phyloP scores from a whole-genome alignment of 1,140 invertebrate genomes.

The Drosophila santomea region DNA sequence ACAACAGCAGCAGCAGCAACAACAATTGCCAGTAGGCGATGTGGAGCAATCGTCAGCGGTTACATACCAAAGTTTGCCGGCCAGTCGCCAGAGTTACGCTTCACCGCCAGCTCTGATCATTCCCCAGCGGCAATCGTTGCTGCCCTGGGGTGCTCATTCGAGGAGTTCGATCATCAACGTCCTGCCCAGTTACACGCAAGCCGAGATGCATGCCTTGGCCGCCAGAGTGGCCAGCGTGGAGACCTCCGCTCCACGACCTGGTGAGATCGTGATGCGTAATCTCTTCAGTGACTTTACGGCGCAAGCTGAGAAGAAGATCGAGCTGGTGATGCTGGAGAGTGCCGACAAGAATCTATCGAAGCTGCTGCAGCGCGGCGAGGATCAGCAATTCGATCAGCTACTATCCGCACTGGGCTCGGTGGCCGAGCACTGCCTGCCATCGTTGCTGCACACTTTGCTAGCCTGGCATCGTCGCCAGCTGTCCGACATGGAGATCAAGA shows the following conservation, averaged over 20 bases:
- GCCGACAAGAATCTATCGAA: constrained; percentile 96
- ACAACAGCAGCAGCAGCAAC: constrained; percentile 22
- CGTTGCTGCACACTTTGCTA: constrained; percentile 95
- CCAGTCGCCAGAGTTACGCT: constrained; percentile 67
- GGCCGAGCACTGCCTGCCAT: constrained; percentile 98
- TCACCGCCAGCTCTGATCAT: constrained; percentile 72
- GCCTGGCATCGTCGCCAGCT: constrained; percentile 98
- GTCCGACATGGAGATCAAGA: constrained; percentile 84
- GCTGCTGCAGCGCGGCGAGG: constrained; percentile 97
- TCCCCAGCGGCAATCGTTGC: constrained; percentile 74
- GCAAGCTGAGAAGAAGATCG: constrained; percentile 97
- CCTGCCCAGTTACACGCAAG: constrained; percentile 71
- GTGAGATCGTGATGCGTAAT: constrained; percentile 97
- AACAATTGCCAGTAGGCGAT: constrained; percentile 36
- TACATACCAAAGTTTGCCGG: constrained; percentile 52
- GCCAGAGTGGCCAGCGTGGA: constrained; percentile 70
- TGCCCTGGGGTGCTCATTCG: constrained; percentile 81
- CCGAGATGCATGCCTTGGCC: constrained; percentile 71
- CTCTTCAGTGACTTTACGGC: constrained; percentile 97
- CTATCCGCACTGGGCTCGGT: constrained; percentile 96
- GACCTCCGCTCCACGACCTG: constrained; percentile 87
- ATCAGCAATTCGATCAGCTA: constrained; percentile 97
- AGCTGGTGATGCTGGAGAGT: constrained; percentile 95
- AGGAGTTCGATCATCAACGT: constrained; percentile 80
- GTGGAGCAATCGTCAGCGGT: constrained; percentile 51